A percentile compares a stretch with the other conserved stretches of the same genome.
Evolutionary conservation across 1,140 invertebrate species (phyloP).

Genomic region (Nebria ingens): DNA sequence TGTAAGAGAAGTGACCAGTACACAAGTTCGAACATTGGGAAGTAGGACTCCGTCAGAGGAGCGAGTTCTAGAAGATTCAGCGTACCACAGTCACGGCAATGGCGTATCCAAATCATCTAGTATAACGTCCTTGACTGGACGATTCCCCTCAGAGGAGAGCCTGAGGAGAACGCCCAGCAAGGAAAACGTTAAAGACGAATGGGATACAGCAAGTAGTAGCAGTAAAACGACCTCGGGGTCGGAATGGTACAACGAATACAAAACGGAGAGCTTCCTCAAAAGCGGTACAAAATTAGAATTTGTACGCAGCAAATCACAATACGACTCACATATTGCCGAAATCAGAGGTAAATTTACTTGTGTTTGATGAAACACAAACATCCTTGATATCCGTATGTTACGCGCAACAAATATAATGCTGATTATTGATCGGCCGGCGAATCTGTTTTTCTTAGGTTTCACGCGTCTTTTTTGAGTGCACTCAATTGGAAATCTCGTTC

Average conservation of each 20-base stretch:
- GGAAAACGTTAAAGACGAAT: slow-evolving; percentile 21
- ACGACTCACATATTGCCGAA: slow-evolving; percentile 75
- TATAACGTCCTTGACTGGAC: slow-evolving; percentile 30
- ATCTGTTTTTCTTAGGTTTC: too few relatives aligned
- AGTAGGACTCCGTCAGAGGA: slow-evolving; percentile 47
- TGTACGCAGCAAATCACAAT: slow-evolving; percentile 61
- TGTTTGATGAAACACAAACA: too few relatives aligned
- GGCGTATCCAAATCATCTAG: slow-evolving; percentile 39
- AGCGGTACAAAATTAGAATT: slow-evolving; percentile 38
- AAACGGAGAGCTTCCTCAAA: slow-evolving; percentile 40
- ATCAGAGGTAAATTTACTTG: slow-evolving; percentile 83
- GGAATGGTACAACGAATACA: slow-evolving; percentile 50
- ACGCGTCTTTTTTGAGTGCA: too few relatives aligned
- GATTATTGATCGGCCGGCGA: too few relatives aligned
- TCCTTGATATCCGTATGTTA: too few relatives aligned
- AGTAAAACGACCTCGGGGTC: slow-evolving; percentile 29
- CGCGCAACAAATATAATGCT: too few relatives aligned
- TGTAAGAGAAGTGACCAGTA: slow-evolving; percentile 33
- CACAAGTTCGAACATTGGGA: slow-evolving; percentile 20
- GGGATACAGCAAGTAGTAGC: slow-evolving; percentile 25
- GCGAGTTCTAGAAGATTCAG: slow-evolving; percentile 40
- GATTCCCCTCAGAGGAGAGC: slow-evolving; percentile 49
- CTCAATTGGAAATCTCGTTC: too few relatives aligned
- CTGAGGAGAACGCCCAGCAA: slow-evolving; percentile 29
- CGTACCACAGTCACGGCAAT: slow-evolving; percentile 38